Evolutionary conservation across 2,888 invertebrate genomes (phyloP), one percentile per base, ranked within the genome.

Genomic region (Caenorhabditis sp.): DNA sequence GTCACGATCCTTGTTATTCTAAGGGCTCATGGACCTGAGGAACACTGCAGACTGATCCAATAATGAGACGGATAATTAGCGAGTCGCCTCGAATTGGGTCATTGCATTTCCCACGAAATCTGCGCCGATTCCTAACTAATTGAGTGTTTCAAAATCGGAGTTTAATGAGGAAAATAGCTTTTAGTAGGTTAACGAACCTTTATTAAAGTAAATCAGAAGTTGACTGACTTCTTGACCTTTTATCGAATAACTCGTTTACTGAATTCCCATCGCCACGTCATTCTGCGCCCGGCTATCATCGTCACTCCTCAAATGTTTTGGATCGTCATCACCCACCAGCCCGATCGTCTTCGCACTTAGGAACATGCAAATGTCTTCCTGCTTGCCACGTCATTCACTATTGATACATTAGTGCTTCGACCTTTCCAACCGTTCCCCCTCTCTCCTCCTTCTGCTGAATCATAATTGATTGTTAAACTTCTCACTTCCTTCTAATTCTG

Each of bases 391-490:
- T 50, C 50, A 50, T 20, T 32, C 22, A 24, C 30, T 30, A 30
- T 17, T 11, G 15, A 26, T 48, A 22, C 27, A 48, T 27, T 26
- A 27, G 48, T 48, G 4, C 48, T n/a, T 27, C 52, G 22, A 52
- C 41, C 43, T 56, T 32, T 43, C 37, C 48, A 48, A 22, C 17
- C 37, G 2, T 8, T 41, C 20, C 20, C 9, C 20, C 32, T 24
- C 24, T 11, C 55, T 46, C 26, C 27, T 27, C 22, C 27, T 15
- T 50, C 7, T 41, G 48, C 30, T 70, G 70, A 70, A 59, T 70
- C 70, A 70, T 59, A 59, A 70, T 70, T 58, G 58, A 68, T 43
- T 59, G 70, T 70, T 70, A 59, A 70, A 70, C 70, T 68, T 24
- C 17, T 24, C 9, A 11, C 15, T n/a, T n/a, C n/a, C n/a, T n/a